Evolutionary conservation across 2,888 invertebrate genomes (phyloP).

Genomic region (Drosophila suboccidentalis): DNA sequence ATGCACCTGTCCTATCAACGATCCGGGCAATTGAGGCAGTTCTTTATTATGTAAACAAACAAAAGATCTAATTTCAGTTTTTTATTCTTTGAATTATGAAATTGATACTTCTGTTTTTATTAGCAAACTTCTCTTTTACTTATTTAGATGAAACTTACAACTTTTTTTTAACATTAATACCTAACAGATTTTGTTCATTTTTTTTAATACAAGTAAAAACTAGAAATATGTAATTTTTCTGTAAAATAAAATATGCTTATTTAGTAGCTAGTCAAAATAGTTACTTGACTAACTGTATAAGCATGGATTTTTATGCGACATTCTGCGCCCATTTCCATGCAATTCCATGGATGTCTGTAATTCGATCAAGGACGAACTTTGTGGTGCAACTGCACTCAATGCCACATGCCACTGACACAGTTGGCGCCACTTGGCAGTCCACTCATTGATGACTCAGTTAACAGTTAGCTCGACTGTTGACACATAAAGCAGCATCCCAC

Average conservation of each 20-base stretch:
- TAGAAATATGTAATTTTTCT: too few relatives aligned
- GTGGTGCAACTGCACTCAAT: constrained; percentile 17
- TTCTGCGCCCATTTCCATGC: background rate
- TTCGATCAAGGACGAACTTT: constrained; percentile 55
- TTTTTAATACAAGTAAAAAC: too few relatives aligned
- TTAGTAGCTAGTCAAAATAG: too few relatives aligned
- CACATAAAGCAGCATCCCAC: constrained; percentile 55
- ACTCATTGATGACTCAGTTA: constrained; percentile 52
- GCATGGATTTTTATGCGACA: background rate
- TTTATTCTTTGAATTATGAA: background rate
- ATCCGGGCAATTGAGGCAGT: background rate
- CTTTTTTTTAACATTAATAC: too few relatives aligned
- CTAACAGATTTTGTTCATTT: too few relatives aligned
- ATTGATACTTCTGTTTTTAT: background rate
- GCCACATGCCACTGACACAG: constrained; percentile 51
- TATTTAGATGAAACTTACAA: background rate
- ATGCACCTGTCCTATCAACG: constrained; percentile 3
- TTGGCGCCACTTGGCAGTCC: constrained; percentile 46
- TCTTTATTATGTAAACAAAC: background rate
- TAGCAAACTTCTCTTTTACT: background rate
- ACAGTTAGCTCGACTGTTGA: constrained; percentile 52
- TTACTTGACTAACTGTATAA: background rate
- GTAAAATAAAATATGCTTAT: too few relatives aligned
- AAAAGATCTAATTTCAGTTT: background rate
- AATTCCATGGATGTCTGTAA: constrained; percentile 34